Evolutionary conservation across 2,797 vertebrate genomes (phyloP).

Genomic region (Melanotaenia parkinsoni): DNA sequence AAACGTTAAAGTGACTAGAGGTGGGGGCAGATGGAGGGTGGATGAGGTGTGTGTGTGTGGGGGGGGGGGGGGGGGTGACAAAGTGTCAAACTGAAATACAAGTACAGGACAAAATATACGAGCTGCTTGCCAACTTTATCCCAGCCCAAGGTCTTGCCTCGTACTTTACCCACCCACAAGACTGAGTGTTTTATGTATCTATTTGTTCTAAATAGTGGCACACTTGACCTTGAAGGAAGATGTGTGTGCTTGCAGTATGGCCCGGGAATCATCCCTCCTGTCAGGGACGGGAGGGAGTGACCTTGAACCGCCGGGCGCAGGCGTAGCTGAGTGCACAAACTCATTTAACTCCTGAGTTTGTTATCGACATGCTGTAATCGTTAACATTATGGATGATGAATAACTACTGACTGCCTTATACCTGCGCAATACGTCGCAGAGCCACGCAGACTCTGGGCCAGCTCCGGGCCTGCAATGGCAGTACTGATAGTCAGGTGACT

Average conservation of each 20-base stretch:
- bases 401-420: constrained; percentile 78
- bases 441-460: constrained; percentile 11
- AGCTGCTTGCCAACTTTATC: constrained; percentile 72
- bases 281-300: constrained; percentile 74
- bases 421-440: constrained; percentile 64
- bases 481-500: constrained; percentile 65
- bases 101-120: constrained; percentile 75
- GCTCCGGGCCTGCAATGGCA: constrained; percentile 7
- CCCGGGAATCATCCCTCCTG: constrained; percentile 82
- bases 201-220: constrained; percentile 84
- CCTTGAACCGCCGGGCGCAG: constrained; percentile 81
- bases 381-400: constrained; percentile 86
- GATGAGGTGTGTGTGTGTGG: constrained; percentile 23
- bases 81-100: constrained; percentile 75
- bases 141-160: constrained; percentile 71
- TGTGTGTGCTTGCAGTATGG: constrained; percentile 70
- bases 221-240: constrained; percentile 83
- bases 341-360: constrained; percentile 83
- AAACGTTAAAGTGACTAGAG: constrained; percentile 33
- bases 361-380: constrained; percentile 85
- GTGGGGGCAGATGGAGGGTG: neutral
- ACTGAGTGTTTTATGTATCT: constrained; percentile 83
- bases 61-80: constrained; percentile 55
- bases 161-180: constrained; percentile 71
- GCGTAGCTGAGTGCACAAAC: constrained; percentile 83